A percentile compares a stretch with the other conserved stretches of the same genome.
Conservation (phyloP, 1,140 invertebrate genomes). For the Ridgeia piscesae region DNA sequence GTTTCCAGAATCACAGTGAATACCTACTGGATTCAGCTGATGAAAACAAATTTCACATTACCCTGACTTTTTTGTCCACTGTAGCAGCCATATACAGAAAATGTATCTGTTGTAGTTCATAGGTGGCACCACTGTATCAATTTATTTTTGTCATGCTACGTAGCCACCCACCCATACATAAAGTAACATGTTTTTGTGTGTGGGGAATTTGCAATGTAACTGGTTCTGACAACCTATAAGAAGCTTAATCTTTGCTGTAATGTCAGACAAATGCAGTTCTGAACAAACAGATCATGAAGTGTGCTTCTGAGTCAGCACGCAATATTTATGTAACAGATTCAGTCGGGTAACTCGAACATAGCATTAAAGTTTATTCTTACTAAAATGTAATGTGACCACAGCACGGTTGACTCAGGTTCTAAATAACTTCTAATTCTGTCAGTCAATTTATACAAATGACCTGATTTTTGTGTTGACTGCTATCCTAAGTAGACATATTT, state of each 20-base stretch:
- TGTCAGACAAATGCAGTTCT: background rate
- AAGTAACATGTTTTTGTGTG: constrained; percentile 7
- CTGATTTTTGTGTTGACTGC: background rate
- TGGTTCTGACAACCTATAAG: background rate
- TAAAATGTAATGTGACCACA: background rate
- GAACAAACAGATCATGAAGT: constrained; percentile 15
- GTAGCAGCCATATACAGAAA: no score
- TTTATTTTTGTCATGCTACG: background rate
- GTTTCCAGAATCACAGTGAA: no score
- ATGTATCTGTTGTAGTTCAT: no score
- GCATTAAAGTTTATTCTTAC: background rate
- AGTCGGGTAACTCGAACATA: background rate
- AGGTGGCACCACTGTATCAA: no score
- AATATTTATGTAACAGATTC: background rate
- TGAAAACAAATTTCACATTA: no score
- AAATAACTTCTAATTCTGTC: background rate
- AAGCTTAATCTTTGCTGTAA: background rate
- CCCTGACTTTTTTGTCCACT: no score
- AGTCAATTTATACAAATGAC: background rate
- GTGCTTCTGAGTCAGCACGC: background rate
- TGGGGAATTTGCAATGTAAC: constrained; percentile 3
- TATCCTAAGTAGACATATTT: background rate
- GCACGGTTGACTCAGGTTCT: background rate
- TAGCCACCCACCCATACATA: background rate
- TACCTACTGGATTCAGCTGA: no score